Percentiles rank a stretch among this genome's conserved stretches.
These are phyloP conservation scores for Leptinotarsa peninsularis DNA, from an alignment of 2,888 invertebrate genomes.

Conservation along the genomic window DNA sequence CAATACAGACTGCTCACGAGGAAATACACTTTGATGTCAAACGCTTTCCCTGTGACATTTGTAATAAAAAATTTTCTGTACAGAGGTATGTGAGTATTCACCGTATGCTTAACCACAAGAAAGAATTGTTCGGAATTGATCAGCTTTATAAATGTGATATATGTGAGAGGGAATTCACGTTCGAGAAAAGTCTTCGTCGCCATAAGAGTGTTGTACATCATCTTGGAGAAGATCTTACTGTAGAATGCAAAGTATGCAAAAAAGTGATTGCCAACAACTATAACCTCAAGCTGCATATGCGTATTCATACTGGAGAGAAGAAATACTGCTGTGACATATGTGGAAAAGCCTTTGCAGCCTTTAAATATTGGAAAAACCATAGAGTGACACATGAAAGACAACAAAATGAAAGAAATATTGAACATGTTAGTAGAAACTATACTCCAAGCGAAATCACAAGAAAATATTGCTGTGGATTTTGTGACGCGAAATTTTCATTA, in stretches of 20 bases:
- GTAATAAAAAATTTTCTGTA: slow-evolving; percentile 57
- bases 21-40: slow-evolving; percentile 59
- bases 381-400: slow-evolving; percentile 40
- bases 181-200: slow-evolving; percentile 57
- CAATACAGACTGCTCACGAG: slow-evolving; percentile 55
- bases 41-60: slow-evolving; percentile 57
- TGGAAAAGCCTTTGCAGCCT: slow-evolving; percentile 54
- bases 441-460: background rate
- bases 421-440: background rate
- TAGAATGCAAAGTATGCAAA: slow-evolving; percentile 55
- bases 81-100: slow-evolving; percentile 56
- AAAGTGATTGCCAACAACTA: slow-evolving; percentile 59
- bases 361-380: slow-evolving; percentile 55
- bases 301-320: slow-evolving; percentile 58
- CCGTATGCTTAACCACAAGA: slow-evolving; percentile 57
- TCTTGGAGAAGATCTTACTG: slow-evolving; percentile 55
- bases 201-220: slow-evolving; percentile 59
- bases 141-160: slow-evolving; percentile 55
- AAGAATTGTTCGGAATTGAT: slow-evolving; percentile 56
- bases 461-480: background rate
- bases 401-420: background rate
- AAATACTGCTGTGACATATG: slow-evolving; percentile 57
- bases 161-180: slow-evolving; percentile 57
- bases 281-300: slow-evolving; percentile 60
- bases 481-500: background rate